Conservation (phyloP, 2,113 vertebrate genomes). For the Puntigrus tetrazona region DNA sequence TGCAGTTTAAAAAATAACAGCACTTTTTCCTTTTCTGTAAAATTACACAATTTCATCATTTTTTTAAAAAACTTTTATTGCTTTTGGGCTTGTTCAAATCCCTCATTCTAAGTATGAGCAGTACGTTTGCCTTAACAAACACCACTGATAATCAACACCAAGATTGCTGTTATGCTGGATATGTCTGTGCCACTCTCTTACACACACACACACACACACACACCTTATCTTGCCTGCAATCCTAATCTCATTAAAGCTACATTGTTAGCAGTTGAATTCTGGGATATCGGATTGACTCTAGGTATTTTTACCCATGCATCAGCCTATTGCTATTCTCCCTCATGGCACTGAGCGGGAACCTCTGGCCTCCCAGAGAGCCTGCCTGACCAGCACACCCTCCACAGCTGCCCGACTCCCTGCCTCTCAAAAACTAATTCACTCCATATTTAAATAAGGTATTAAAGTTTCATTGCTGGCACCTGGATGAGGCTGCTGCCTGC, state of each 20-base stretch:
- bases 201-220: conserved; percentile 22
- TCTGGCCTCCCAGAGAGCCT: conserved; percentile 53
- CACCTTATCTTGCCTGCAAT: conserved; percentile 14
- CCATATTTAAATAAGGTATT: conserved; percentile 92
- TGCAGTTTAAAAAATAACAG: not conserved
- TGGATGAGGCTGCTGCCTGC: conserved; percentile 83
- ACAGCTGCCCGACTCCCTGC: conserved; percentile 80
- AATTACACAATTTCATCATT: not conserved
- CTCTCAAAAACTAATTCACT: conserved; percentile 81
- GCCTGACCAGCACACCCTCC: conserved; percentile 60
- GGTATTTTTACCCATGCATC: conserved; percentile 54
- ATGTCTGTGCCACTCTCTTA: not conserved
- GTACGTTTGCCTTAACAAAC: not conserved
- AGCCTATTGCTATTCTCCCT: conserved; percentile 51
- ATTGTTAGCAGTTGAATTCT: conserved; percentile 50
- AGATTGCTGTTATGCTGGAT: not conserved
- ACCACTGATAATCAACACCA: not conserved
- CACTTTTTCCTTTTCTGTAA: not conserved
- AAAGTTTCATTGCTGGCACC: conserved; percentile 91
- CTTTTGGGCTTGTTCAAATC: conserved; percentile 4
- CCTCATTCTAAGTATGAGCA: not conserved
- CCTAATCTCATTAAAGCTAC: conserved; percentile 54
- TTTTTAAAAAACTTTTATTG: not conserved
- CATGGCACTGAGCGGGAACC: conserved; percentile 32
- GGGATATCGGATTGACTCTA: conserved; percentile 34